A percentile compares a stretch with the other conserved stretches of the same genome.
These are phyloP conservation scores for Apocheima hispidaria DNA, from an alignment of 2,888 invertebrate species.

Conservation along the genomic window DNA sequence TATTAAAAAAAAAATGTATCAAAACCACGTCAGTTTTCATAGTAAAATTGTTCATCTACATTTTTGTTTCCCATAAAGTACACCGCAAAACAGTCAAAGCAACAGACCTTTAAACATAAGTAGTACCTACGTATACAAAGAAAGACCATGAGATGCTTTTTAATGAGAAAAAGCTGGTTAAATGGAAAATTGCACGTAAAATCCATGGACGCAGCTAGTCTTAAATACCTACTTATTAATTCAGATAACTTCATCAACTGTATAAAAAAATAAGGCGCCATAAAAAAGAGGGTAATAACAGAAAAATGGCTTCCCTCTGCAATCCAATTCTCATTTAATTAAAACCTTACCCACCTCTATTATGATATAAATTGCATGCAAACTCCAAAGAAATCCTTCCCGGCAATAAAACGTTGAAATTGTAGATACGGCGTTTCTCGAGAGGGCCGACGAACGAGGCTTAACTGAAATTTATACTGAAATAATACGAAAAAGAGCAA, in stretches of 20 bases:
- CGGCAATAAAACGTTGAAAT: conserved; percentile 76
- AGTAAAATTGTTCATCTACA: too few species aligned
- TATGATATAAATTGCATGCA: conserved; percentile 63
- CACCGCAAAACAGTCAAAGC: too few species aligned
- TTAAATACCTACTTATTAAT: background rate
- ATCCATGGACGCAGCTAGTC: too few species aligned
- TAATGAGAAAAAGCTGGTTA: too few species aligned
- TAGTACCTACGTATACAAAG: too few species aligned
- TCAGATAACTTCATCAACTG: background rate
- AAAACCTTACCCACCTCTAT: conserved; percentile 47
- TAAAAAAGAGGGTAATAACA: conserved; percentile 28
- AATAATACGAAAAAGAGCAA: conserved; percentile 81
- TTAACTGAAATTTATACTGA: conserved; percentile 82
- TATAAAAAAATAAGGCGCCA: conserved; percentile 15
- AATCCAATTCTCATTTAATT: conserved; percentile 52
- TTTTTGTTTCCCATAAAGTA: too few species aligned
- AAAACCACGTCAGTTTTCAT: too few species aligned
- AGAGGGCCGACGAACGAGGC: conserved; percentile 63
- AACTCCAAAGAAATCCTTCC: conserved; percentile 53
- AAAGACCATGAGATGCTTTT: too few species aligned
- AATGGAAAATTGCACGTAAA: too few species aligned
- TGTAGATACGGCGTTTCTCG: conserved; percentile 61
- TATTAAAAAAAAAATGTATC: too few species aligned
- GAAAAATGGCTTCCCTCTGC: conserved; percentile 35
- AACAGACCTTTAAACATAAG: too few species aligned